These are phyloP conservation scores for Ciconia maguari DNA, from an alignment of 2,113 vertebrate species.

Conservation along the genomic window DNA sequence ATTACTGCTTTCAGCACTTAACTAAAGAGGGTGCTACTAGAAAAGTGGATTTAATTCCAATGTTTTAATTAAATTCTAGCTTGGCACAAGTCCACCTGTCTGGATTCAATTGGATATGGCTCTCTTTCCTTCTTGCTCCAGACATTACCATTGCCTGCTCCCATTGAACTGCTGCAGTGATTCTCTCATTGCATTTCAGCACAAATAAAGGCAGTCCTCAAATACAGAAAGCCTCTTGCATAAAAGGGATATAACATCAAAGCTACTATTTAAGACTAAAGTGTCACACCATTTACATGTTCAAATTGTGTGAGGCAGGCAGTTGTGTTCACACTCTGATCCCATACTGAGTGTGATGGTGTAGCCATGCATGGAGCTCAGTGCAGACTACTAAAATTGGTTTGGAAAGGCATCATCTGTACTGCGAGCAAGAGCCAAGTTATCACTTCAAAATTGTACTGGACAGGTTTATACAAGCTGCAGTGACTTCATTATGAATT, in stretches of 20 bases:
- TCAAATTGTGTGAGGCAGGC: background rate
- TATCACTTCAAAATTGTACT: background rate
- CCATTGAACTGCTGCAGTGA: background rate
- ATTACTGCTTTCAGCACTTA: conserved; percentile 47
- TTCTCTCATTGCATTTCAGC: background rate
- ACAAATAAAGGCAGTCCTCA: background rate
- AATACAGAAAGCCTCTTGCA: background rate
- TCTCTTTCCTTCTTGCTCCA: background rate
- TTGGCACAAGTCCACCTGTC: conserved; percentile 41
- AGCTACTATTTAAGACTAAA: background rate
- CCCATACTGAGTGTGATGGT: background rate
- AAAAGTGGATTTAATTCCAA: conserved; percentile 49
- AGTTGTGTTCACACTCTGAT: background rate
- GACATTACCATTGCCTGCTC: background rate
- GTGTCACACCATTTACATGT: background rate
- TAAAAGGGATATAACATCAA: background rate
- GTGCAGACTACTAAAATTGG: background rate
- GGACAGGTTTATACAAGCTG: background rate
- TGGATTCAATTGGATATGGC: background rate
- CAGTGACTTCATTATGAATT: background rate
- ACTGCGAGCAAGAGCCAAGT: background rate
- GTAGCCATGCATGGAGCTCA: background rate
- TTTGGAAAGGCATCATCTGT: background rate
- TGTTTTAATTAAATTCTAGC: conserved; percentile 54
- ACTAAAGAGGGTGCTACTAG: conserved; percentile 52